Base-by-base conservation (phyloP, 2,888 invertebrate genomes). In the Eugnorisma glareosa region DNA sequence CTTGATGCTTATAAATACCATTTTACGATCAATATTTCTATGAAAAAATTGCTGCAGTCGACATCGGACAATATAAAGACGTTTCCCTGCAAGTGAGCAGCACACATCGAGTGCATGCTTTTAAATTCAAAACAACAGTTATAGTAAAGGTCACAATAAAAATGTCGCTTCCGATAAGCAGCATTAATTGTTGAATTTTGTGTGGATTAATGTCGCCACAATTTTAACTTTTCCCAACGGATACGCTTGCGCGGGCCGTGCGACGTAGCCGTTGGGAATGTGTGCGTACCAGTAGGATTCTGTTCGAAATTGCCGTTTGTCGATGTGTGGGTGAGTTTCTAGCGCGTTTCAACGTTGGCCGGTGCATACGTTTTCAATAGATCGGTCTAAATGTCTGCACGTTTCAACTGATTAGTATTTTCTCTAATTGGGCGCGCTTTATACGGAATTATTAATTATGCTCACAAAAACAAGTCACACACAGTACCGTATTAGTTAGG, bases 211-310 rank as follows among this genome's bases (percentile, higher is more conserved):
- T 85, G 81, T 77, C 72, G 21, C 81, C 72, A 86, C 69, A 79
- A 77, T 87, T 85, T 87, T 35, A 51, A 69, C 0, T 66, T 80
- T 87, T 86, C 86, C 86, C 86, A 86, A 63, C 68, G 85, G 79
- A 81, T 85, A 86, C 87, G 86, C 83, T 74, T 10, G 75, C 68
- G 72, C 54, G 54, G 21, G 68, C 13, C 37, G 10, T 28, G 6
- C 45, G 28, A 75, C 85, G 86, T 84, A 84, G 70, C 6, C 70
- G n/a, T 15, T 86, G 86, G 86, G 85, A 86, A 86, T 74, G 61
- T 76, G 69, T 66, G 28, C 35, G 64, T 75, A 15, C 0, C 10
- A 21, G 31, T 28, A 21, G 57, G 24, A 61, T 63, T 54, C 57
- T 6, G 28, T 67, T 74, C 28, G 13, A n/a, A 40, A 40, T 48